phyloP scores from a whole-genome alignment of 2,888 invertebrate genomes.

The Pantelozetes paolii region DNA sequence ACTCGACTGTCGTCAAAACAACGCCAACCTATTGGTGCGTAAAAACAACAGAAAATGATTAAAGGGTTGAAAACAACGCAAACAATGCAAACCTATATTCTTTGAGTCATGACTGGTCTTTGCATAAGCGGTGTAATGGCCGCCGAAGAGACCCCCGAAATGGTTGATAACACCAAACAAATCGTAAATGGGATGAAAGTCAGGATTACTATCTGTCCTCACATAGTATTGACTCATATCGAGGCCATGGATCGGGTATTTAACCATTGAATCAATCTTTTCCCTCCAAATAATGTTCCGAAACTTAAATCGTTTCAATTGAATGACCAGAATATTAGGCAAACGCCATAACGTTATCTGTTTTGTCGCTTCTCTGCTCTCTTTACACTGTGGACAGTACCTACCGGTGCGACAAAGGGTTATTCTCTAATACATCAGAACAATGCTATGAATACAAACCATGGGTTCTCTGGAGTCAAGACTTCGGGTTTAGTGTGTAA shows the following conservation, averaged over 20 bases:
- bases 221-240: slow-evolving; percentile 53
- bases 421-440: too few species aligned
- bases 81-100: slow-evolving; percentile 1
- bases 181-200: slow-evolving; percentile 53
- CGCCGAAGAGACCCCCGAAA: slow-evolving; percentile 55
- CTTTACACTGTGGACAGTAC: slow-evolving; percentile 50
- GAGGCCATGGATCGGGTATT: slow-evolving; percentile 53
- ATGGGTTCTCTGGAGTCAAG: slow-evolving; percentile 56
- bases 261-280: slow-evolving; percentile 50
- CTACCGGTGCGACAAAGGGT: slow-evolving; percentile 37
- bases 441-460: slow-evolving; percentile 50
- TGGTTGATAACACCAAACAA: slow-evolving; percentile 57
- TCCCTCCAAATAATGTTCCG: slow-evolving; percentile 49
- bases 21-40: slow-evolving; percentile 50
- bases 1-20: slow-evolving; percentile 53
- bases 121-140: slow-evolving; percentile 57
- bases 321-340: slow-evolving; percentile 53
- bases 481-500: slow-evolving; percentile 57
- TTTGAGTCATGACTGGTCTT: background rate
- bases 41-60: too few species aligned
- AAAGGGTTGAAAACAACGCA: too few species aligned
- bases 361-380: slow-evolving; percentile 53
- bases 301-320: slow-evolving; percentile 54
- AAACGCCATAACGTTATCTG: slow-evolving; percentile 52
- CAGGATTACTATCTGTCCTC: slow-evolving; percentile 41